These are phyloP conservation scores for Metopolophium dirhodum DNA, from an alignment of 1,140 invertebrate species.

Conservation along the genomic window DNA sequence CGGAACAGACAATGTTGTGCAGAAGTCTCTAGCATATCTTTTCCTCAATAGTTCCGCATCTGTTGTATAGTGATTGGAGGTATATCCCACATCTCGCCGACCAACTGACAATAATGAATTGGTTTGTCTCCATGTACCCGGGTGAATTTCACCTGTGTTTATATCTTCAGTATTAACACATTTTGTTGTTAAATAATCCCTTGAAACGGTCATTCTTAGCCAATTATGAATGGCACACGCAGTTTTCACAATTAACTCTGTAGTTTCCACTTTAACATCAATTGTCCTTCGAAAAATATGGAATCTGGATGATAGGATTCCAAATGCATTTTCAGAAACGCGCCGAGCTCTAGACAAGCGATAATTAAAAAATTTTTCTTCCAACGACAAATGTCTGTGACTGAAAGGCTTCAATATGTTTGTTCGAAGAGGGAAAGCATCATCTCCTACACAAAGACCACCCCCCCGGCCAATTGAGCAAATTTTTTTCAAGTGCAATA, in stretches of 20 bases:
- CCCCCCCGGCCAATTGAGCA: neutral
- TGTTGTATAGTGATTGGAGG: neutral
- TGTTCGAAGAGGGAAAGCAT: neutral
- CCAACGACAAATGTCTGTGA: neutral
- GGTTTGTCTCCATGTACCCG: conserved; percentile 26
- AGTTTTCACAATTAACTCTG: conserved; percentile 61
- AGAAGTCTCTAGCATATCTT: neutral
- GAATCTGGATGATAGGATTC: neutral
- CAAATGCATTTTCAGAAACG: conserved; percentile 40
- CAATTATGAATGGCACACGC: conserved; percentile 61
- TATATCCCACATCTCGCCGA: neutral
- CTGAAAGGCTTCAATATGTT: neutral
- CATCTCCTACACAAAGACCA: conserved; percentile 60
- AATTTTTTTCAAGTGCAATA: conserved; percentile 16
- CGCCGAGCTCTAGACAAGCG: neutral
- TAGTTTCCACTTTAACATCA: conserved; percentile 60
- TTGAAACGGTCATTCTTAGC: conserved; percentile 54
- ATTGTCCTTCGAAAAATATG: conserved; percentile 31
- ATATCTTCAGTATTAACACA: conserved; percentile 29
- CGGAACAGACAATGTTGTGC: neutral
- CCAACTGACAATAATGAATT: neutral
- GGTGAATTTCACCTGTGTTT: conserved; percentile 53
- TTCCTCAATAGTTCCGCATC: neutral
- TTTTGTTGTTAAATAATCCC: conserved; percentile 11
- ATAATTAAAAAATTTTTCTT: neutral